A percentile compares a stretch with the other conserved stretches of the same genome.
These are phyloP conservation scores for Anniella stebbinsi DNA, from an alignment of 2,797 vertebrate genomes.

Conservation along the genomic window DNA sequence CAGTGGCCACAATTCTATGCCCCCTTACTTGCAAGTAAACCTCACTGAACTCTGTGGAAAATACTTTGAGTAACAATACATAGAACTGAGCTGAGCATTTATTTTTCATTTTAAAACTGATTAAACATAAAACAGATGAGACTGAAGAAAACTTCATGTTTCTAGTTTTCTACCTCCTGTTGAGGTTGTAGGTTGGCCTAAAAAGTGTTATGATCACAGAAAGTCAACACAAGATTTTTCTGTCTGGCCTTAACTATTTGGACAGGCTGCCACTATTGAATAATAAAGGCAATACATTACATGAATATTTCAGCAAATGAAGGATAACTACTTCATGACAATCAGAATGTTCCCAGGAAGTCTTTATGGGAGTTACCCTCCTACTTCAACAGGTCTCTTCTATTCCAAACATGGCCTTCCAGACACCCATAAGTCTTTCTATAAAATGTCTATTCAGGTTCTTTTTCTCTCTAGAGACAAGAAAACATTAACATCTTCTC, in stretches of 20 bases:
- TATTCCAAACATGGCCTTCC: not conserved
- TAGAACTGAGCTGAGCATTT: not conserved
- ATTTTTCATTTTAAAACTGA: not conserved
- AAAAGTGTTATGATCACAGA: not conserved
- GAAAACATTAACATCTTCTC: not conserved
- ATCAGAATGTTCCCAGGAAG: not conserved
- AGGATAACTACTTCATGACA: not conserved
- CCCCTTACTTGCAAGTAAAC: not conserved
- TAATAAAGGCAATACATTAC: not conserved
- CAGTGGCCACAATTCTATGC: not conserved
- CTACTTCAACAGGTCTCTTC: not conserved
- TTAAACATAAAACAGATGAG: not conserved
- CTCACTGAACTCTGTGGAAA: not conserved
- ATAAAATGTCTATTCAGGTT: not conserved
- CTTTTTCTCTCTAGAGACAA: not conserved
- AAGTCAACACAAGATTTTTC: not conserved
- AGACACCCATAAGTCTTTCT: not conserved
- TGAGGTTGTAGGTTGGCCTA: not conserved
- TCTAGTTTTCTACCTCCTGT: not conserved
- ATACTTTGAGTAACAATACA: not conserved
- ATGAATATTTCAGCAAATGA: not conserved
- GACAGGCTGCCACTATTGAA: not conserved
- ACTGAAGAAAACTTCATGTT: not conserved
- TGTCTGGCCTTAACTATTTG: not conserved
- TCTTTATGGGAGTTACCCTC: not conserved